Base-by-base conservation (phyloP, 2,888 invertebrate genomes). In the Incurvaria masculella region DNA sequence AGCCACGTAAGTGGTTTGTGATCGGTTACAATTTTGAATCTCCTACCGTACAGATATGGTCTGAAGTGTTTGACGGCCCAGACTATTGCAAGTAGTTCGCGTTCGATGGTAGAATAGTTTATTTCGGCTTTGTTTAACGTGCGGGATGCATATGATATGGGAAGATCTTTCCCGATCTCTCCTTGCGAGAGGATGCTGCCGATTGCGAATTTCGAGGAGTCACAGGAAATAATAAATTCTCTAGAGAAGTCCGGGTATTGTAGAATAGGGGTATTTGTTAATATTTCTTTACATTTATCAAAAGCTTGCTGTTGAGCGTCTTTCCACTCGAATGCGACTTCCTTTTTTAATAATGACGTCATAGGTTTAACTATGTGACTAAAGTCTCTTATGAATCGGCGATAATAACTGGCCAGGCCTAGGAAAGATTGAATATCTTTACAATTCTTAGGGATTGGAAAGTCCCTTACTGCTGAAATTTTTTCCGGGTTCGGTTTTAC, bases 401-500 rank as follows among this genome's bases (percentile, higher is more conserved):
- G 55, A 26, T 63, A 66, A 45, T 61, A 62, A n/a, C 58, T 56
- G 3, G 55, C 45, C n/a, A 61, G 51, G 21, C 61, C 61, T 49
- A 63, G 47, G 44, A 59, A 63, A 38, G 56, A 53, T 56, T 63
- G 63, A 1, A 60, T 60, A 40, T 64, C 59, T 52, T 59, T 61
- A 44, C 51, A 49, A 4, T 49, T 56, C 53, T 58, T 57, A 6
- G 63, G 61, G 39, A 54, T 47, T 14, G 61, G 61, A 47, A 60
- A 63, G 1, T 60, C 51, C 47, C 43, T 17, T 1, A 59, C 56
- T 2, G 57, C 54, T 46, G 52, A 44, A 11, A 59, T 51, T 54
- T 62, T 61, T 5, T 58, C 55, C 1, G 63, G 63, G 49, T 66
- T 62, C 3, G 69, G 66, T 45, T 59, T 61, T 0, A 65, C 57